Base-by-base conservation (phyloP, 92 coral and sea anemone species). In the Epizoanthus ramosus region DNA sequence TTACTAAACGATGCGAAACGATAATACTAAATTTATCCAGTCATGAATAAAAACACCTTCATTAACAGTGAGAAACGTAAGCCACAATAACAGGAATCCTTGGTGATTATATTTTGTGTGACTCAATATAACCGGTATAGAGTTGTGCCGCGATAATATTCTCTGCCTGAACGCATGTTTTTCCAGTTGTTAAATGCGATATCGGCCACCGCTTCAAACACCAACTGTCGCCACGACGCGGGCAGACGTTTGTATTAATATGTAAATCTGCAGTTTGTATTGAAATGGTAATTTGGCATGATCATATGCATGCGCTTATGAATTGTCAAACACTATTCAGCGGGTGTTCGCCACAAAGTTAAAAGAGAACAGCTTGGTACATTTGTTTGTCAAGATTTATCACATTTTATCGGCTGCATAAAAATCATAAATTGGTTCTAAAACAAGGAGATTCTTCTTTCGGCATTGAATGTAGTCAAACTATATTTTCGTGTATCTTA, bases 21-120 rank as follows among this genome's bases (percentile, higher is more conserved):
- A 56, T 3, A 3, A 23, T 17, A 56, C n/a, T n/a, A n/a, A n/a
- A n/a, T n/a, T n/a, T 52, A 53, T 74, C 54, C 63, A 54, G 23
- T 57, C 18, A 23, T 74, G 66, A 74, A 74, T 74, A 74, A 54
- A 28, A 31, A 74, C 17, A 47, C 24, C 54, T 17, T 25, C 41
- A 24, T 56, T 54, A 39, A 43, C 1, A 6, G 0, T 0, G 69
- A 12, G 33, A 23, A 4, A 23, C 17, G 17, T 25, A 64, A 25
- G 35, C 15, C 41, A 24, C 28, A 12, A 64, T 24, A 24, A 28
- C 22, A 22, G 68, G 68, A 12, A 21, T n/a, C 66, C 66, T 23
- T 61, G 25, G 68, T 8, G 13, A 23, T 1, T 31, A 6, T 22
- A 12, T 25, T 9, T 13, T 24, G 69, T 31, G 41, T 25, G 17